Evolutionary conservation across 2,888 invertebrate species (phyloP), one percentile per base, ranked within the genome.

Genomic region (Parnassius orleans): DNA sequence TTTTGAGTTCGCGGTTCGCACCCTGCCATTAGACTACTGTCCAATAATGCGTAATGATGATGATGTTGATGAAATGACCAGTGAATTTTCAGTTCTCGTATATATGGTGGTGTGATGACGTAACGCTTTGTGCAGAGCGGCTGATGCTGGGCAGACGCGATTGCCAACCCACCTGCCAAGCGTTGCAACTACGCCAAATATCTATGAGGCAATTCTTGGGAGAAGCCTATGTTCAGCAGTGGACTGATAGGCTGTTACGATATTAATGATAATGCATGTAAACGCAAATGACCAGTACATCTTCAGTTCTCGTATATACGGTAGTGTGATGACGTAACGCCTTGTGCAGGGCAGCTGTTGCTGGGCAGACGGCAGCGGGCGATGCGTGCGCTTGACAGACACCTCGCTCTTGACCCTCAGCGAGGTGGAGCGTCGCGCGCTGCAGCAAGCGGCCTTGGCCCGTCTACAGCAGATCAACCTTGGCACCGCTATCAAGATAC

Each of bases 401-500:
- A 94, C 95, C 51, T 93, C 94, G 57, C 90, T 97, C 73, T 93
- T 96, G 65, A 93, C 94, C 55, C 93, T 98, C 67, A 95, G 94
- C 73, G 97, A 97, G 74, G 93, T 96, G 69, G 97, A 97, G 87
- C 90, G 96, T 65, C 92, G 95, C 68, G 94, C 96, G 59, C 93
- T 98, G 65, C 96, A 96, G 88, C 95, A 96, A 78, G 95, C 98
- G 55, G 97, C 98, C 1, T 92, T 97, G 44, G 96, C 96, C 24
- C 95, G 97, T 81, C 94, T 98, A 64, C 96, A 96, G 81, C 96
- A 96, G 72, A 93, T 97, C 74, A 96, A 97, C 87, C 93, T 98
- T 43, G 97, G 97, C 47, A 95, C 96, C 68, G 92, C 93, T 67
- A 93, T 98, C 76, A 94, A 95, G 84, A 93, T 96, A 79, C 97